Conservation (phyloP, 2,888 invertebrate species). For the Hipparchia sbordonii region DNA sequence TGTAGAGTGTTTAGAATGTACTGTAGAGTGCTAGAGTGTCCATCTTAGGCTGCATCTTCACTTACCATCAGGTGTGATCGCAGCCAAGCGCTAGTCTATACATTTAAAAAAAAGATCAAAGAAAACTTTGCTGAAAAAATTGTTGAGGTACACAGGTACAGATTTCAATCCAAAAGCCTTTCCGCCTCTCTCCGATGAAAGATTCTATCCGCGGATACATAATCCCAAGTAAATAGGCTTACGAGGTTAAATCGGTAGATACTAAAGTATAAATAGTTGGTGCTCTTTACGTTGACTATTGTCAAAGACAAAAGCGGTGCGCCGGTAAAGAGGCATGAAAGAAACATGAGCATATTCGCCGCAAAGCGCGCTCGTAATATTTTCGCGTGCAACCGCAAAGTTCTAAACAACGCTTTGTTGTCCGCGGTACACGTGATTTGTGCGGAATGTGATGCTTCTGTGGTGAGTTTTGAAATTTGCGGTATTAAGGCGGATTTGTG, state of each 20-base stretch:
- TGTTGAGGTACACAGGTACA: no score
- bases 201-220: no score
- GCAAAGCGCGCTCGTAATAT: slow-evolving; percentile 43
- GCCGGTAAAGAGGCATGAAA: slow-evolving; percentile 17
- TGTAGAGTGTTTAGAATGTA: no score
- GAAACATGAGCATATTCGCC: slow-evolving; percentile 34
- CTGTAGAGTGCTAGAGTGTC: no score
- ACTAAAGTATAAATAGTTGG: not conserved
- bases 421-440: slow-evolving; percentile 55
- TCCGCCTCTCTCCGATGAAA: no score
- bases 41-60: no score
- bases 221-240: slow-evolving; percentile 15
- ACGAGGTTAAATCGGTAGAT: not conserved
- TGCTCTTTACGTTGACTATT: not conserved
- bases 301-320: slow-evolving; percentile 16
- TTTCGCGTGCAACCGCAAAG: slow-evolving; percentile 51
- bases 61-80: no score
- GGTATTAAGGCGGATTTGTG: slow-evolving; percentile 32
- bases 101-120: no score
- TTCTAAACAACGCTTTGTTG: slow-evolving; percentile 56
- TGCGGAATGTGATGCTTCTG: slow-evolving; percentile 41
- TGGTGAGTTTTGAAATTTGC: slow-evolving; percentile 34
- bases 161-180: no score
- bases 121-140: no score
- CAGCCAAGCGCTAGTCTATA: no score